Conservation (phyloP, 2,797 vertebrate genomes). For the Myiotriccus ornatus region DNA sequence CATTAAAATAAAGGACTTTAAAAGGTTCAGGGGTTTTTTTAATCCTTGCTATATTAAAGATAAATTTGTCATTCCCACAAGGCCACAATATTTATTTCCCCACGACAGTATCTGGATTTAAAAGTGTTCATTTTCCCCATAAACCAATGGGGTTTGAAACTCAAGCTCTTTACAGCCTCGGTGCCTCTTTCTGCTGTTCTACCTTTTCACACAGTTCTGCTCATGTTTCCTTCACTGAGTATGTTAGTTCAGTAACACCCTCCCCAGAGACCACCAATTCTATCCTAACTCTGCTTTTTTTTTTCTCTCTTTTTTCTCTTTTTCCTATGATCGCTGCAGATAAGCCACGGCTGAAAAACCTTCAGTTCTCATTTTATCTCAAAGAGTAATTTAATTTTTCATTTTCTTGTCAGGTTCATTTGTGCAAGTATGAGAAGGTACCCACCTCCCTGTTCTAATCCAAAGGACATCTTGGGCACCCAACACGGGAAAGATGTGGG, state of each 20-base stretch:
- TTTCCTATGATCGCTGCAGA: slow-evolving; percentile 14
- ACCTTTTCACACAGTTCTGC: background rate
- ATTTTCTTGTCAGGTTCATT: background rate
- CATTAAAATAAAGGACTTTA: background rate
- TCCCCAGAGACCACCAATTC: background rate
- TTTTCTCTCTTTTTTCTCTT: fast-evolving
- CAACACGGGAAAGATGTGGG: background rate
- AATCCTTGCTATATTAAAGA: background rate
- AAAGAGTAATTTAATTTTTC: background rate
- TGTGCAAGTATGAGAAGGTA: background rate
- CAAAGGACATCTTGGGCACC: background rate
- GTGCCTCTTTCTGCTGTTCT: background rate
- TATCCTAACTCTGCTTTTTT: background rate
- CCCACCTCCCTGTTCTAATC: background rate
- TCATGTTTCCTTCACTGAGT: background rate
- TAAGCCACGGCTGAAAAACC: slow-evolving; percentile 5
- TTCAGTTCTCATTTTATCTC: background rate
- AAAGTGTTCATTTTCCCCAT: background rate
- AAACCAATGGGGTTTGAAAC: background rate
- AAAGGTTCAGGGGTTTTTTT: background rate
- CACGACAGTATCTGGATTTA: background rate
- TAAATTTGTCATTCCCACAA: background rate
- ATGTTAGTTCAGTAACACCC: background rate
- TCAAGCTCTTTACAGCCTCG: background rate
- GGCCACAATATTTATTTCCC: background rate